Conservation (phyloP, 2,888 invertebrate species). For the Andrena haemorrhoa region DNA sequence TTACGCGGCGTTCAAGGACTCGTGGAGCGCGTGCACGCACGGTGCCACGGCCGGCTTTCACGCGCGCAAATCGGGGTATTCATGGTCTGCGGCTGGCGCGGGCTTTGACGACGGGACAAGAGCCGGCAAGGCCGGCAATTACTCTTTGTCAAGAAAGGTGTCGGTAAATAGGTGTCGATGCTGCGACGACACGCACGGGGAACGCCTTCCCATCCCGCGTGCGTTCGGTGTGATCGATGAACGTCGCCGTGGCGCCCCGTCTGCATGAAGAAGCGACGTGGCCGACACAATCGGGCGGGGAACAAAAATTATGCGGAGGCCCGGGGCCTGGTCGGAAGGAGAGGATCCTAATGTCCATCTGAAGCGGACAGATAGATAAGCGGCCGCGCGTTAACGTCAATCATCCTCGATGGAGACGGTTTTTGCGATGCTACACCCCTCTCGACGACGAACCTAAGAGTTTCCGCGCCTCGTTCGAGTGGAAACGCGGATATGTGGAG, state of each 20-base stretch:
- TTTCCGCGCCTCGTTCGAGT: not conserved
- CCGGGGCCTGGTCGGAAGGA: not conserved
- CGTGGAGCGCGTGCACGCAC: constrained; percentile 8
- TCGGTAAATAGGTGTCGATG: constrained; percentile 57
- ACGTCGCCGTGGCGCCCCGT: constrained; percentile 15
- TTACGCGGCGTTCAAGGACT: constrained; percentile 30
- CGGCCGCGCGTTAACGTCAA: constrained; percentile 19
- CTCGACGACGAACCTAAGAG: not conserved
- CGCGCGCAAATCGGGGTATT: constrained; percentile 53
- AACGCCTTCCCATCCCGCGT: constrained; percentile 49
- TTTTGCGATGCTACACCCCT: not conserved
- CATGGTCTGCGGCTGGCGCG: constrained; percentile 11
- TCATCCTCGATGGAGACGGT: not conserved
- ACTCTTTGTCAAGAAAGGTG: constrained; percentile 56
- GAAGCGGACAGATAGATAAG: constrained; percentile 32
- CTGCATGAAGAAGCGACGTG: not conserved
- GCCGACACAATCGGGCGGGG: not conserved
- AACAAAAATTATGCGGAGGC: constrained; percentile 6
- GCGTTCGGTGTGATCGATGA: constrained; percentile 58
- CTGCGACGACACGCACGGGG: constrained; percentile 44
- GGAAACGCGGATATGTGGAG: not conserved
- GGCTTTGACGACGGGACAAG: constrained; percentile 43
- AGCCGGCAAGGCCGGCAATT: constrained; percentile 54
- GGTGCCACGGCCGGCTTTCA: constrained; percentile 19
- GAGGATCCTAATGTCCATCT: not conserved